Evolutionary conservation across 2,888 invertebrate species (phyloP).

Genomic region (Gonocerus acuteangulatus): DNA sequence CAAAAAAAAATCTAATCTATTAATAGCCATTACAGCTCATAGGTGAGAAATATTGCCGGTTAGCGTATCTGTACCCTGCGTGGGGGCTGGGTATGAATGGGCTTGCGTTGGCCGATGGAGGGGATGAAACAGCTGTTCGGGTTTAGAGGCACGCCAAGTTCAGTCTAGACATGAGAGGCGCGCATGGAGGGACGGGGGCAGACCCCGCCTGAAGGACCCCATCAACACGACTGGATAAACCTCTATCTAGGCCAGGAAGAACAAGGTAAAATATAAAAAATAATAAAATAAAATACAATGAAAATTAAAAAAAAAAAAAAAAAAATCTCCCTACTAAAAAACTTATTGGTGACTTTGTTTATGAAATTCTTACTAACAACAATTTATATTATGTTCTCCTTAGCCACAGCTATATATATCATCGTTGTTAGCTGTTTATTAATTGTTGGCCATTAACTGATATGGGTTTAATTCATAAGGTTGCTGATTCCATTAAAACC

Average conservation of each 20-base stretch:
- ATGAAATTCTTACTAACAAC: no score
- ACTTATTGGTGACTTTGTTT: no score
- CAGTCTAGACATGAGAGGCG: constrained; percentile 13
- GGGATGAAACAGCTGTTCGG: not conserved
- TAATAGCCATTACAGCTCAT: not conserved
- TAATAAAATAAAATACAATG: no score
- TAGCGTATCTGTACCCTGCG: not conserved
- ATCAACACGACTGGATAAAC: constrained; percentile 13
- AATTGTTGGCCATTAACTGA: no score
- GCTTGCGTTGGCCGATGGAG: constrained; percentile 11
- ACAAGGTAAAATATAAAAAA: constrained; percentile 1
- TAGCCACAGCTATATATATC: no score
- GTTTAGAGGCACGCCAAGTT: not conserved
- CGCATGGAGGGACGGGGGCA: constrained; percentile 13
- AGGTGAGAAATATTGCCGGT: not conserved
- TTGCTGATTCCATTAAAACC: no score
- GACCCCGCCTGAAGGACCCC: constrained; percentile 3
- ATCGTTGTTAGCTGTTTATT: no score
- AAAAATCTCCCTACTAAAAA: no score
- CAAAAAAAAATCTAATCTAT: no score
- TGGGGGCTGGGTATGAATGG: constrained; percentile 12
- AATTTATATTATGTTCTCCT: no score
- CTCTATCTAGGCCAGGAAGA: constrained; percentile 1
- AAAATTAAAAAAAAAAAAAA: no score
- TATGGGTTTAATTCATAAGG: no score